Evolutionary conservation across 2,888 invertebrate species (phyloP).

Genomic region (Bhutanitis thaidina): DNA sequence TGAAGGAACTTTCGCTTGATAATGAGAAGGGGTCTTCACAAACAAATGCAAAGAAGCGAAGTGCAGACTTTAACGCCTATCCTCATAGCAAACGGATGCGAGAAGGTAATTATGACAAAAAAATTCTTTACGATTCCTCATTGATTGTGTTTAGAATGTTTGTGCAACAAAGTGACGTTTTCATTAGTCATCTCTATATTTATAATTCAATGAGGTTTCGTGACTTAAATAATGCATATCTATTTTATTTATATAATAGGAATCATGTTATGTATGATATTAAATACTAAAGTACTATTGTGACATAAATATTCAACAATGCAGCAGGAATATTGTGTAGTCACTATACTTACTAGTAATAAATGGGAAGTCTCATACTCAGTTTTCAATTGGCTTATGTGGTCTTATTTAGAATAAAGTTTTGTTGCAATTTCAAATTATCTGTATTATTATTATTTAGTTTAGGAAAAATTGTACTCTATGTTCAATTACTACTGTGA

Average conservation of each 20-base stretch:
- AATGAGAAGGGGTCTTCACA: slow-evolving; percentile 33
- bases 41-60: slow-evolving; percentile 56
- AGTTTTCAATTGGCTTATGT: slow-evolving; percentile 3
- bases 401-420: slow-evolving; percentile 21
- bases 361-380: slow-evolving; percentile 28
- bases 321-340: slow-evolving; percentile 33
- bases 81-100: slow-evolving; percentile 63
- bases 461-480: too few relatives aligned
- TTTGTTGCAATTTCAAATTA: slow-evolving; percentile 65
- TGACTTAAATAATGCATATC: slow-evolving; percentile 11
- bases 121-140: slow-evolving; percentile 39
- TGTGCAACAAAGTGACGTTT: slow-evolving; percentile 8
- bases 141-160: slow-evolving; percentile 28
- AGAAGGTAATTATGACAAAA: slow-evolving; percentile 58
- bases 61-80: slow-evolving; percentile 55
- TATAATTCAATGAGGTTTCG: slow-evolving; percentile 33
- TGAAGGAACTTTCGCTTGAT: slow-evolving; percentile 48
- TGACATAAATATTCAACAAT: slow-evolving; percentile 25
- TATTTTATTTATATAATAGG: neutral
- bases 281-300: neutral
- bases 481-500: slow-evolving; percentile 18
- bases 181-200: slow-evolving; percentile 15
- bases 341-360: slow-evolving; percentile 14
- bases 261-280: neutral
- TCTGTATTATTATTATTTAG: neutral